Evolutionary conservation across 2,888 invertebrate genomes (phyloP), one percentile per base, ranked within the genome.

Genomic region (Hoplodrina ambigua): DNA sequence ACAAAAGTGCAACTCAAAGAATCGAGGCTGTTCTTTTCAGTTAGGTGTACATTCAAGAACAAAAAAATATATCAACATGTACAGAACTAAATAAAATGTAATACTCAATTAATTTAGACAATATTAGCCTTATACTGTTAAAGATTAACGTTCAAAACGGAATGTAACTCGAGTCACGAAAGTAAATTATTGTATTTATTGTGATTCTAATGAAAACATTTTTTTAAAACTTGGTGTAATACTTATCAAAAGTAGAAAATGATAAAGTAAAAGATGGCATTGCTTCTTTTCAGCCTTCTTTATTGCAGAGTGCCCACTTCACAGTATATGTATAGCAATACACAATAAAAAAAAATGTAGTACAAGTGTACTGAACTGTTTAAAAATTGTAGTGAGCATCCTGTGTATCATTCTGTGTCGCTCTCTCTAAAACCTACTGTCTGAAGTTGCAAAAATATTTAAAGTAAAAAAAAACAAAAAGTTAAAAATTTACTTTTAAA

Each of bases 201-300:
- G 91, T 92, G 90, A 89, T 88, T 77, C 89, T 85, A 86, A 88
- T 74, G 82, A 84, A 84, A 72, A 56, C 71, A 80, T 87, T 89
- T 88, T 91, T 91, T 86, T 49, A 57, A n/a, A 75, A 87, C 88
- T 94, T 84, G 90, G 86, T 94, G 93, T 94, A 90, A 80, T 88
- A 85, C 82, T 89, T 87, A 84, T 89, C 81, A 78, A 83, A n/a
- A 84, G 88, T 92, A 91, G 88, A 81, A 81, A 81, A 79, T 74
- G 81, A 84, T 85, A 82, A 82, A 70, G 72, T 63, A 55, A 74
- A 80, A 80, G 60, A 75, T 81, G 77, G 85, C 83, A 83, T 72
- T 81, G 85, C 84, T 86, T 80, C 7, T 20, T 53, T 73, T 54
- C 58, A 60, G 52, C 53, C 53, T 33, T 69, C 49, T 62, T 46